These are phyloP conservation scores for Hipposideros armiger DNA, from an alignment of 2,113 vertebrate genomes.

Conservation along the genomic window DNA sequence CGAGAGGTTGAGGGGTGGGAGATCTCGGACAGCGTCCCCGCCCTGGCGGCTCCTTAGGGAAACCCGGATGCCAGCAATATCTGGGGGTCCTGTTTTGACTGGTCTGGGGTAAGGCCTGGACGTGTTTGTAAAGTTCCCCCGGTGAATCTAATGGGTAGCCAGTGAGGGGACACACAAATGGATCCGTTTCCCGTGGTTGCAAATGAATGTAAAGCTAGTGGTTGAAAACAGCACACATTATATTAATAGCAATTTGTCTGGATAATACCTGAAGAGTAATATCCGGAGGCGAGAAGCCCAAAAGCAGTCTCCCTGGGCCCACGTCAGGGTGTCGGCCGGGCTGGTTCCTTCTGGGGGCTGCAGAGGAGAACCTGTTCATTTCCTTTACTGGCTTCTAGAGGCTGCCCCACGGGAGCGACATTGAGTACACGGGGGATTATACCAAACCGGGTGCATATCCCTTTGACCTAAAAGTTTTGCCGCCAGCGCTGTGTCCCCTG, in stretches of 20 bases:
- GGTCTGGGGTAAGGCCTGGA: neutral
- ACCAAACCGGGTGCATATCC: rapidly evolving
- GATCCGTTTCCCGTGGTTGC: neutral
- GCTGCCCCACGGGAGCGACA: neutral
- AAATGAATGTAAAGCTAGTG: neutral
- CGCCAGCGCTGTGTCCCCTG: neutral
- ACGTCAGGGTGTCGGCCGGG: rapidly evolving
- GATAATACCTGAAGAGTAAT: no score
- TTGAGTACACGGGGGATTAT: rapidly evolving
- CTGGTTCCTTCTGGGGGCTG: neutral
- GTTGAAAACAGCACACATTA: neutral
- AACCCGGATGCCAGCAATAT: neutral
- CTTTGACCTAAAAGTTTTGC: neutral
- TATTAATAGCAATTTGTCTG: no score
- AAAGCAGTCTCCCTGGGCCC: neutral
- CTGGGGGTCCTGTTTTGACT: neutral
- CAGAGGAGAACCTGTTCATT: neutral
- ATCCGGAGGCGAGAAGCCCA: neutral
- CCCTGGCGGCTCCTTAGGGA: no score
- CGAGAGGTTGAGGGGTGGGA: neutral
- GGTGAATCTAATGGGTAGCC: neutral
- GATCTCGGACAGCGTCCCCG: neutral
- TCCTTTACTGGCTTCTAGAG: neutral
- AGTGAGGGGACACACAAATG: neutral
- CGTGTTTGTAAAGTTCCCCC: no score